Evolutionary conservation across 2,888 invertebrate species (phyloP), one percentile per base, ranked within the genome.

Genomic region (Tetragnatha montana): DNA sequence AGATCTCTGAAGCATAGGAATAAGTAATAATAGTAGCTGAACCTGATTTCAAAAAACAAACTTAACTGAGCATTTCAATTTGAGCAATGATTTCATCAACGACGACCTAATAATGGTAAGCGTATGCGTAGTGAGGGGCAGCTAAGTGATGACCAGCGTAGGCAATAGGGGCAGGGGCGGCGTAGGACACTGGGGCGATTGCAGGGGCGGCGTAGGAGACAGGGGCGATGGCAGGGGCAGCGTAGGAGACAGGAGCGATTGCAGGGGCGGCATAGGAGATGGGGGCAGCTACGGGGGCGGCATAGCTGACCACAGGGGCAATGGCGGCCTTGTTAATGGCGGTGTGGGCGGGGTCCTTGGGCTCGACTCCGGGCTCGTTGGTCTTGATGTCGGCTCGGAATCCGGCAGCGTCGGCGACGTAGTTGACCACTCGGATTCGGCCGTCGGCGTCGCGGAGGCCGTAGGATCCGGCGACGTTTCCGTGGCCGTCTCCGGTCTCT

Each of bases 361-460:
- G 83, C 73, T 89, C 91, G 8, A 91, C 91, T 47, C 91, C 91
- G 4, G 87, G 91, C 51, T 91, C 91, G 74, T 91, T 91, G 47
- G 87, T 89, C 60, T 91, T 74, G 87, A 91, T 84, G 50, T 91
- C 87, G 47, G 92, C 91, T 4, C 92, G 87, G 91, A 91, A 92
- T 76, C 92, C 92, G 50, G 87, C 88, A 22, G 91, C 91, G 84
- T 91, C 90, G 60, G 91, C 91, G 14, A 91, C 86, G 80, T 91
- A 91, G 74, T 91, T 91, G 70, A 91, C 91, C 8, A 88, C 68
- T 80, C 91, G 60, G 8, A 81, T 8, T 21, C 91, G 88, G n/a
- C 91, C 91, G 69, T 91, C 91, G 51, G 86, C 86, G 47, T 88
- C 88, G 4, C 88, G 51, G 6, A 91, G 76, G 49, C 91, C 91